Base-by-base conservation (phyloP, 2,113 vertebrate species). In the Chaetodon trifascialis region DNA sequence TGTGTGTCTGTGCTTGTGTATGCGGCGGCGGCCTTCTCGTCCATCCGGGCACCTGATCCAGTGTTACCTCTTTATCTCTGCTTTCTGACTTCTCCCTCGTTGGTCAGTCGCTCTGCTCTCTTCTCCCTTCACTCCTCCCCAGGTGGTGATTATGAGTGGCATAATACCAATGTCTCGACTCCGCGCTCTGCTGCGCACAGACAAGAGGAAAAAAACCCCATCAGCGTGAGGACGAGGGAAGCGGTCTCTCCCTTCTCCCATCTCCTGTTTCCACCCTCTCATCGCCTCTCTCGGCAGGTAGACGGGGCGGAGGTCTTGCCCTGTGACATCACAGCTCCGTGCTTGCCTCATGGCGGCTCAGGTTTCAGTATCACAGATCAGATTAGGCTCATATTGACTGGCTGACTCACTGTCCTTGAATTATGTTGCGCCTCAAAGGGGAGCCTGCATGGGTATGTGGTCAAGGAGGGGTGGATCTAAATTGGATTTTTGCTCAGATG, bases 351-450 rank as follows among this genome's bases (percentile, higher is more conserved):
- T 55, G 36, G 74, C 7, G 23, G 58, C 89, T 92, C 89, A 58
- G 81, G 82, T 91, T 90, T 90, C 86, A 80, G 78, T 70, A 85
- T 21, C 73, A 16, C 5, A 7, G 80, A 92, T 90, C 78, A 79
- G 84, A 89, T 91, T 87, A 90, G 64, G 69, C 68, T 85, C 75
- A 76, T 83, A 84, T 84, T 86, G 77, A 80, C 76, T 42, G 70
- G 70, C 89, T 89, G 91, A 87, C 85, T 91, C 86, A 73, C 78
- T 81, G 90, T 88, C 89, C 83, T 93, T 91, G 87, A 90, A 78
- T 89, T 90, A 83, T 84, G 82, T 79, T 86, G 74, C 46, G 25
- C 49, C 62, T 49, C 63, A 56, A 76, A 77, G 64, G 40, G 70
- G 82, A 84, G 52, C 30, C 66, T 36, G 64, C 65, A 82, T 66